A percentile compares a stretch with the other conserved stretches of the same genome.
These are phyloP conservation scores for Eublepharis macularius DNA, from an alignment of 2,113 vertebrate species.

Conservation along the genomic window DNA sequence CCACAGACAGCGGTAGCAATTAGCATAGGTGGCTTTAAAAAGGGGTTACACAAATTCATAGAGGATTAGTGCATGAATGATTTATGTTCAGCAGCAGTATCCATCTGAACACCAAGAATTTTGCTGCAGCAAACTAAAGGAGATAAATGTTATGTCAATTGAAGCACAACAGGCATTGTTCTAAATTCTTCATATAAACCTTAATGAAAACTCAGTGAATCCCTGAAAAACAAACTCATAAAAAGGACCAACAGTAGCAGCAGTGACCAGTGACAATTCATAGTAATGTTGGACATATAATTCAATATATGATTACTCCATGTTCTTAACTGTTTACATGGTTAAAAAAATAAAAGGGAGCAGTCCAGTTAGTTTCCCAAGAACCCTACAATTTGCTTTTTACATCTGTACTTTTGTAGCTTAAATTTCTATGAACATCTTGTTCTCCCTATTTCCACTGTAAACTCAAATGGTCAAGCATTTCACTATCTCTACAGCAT, in stretches of 20 bases:
- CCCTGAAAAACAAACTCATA: neutral
- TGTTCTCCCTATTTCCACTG: neutral
- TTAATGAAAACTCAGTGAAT: neutral
- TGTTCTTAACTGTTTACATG: neutral
- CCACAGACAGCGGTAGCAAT: too few species aligned
- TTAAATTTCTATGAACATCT: neutral
- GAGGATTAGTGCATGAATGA: too few species aligned
- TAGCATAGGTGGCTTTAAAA: too few species aligned
- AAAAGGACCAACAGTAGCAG: neutral
- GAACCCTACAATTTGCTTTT: neutral
- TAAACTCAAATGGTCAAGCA: neutral
- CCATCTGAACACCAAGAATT: too few species aligned
- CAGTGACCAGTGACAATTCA: neutral
- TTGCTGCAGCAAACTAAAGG: neutral
- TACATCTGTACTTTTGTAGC: neutral
- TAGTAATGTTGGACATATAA: neutral
- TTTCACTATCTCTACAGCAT: conserved; percentile 12
- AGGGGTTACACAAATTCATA: too few species aligned
- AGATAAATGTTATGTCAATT: neutral
- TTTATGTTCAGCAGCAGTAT: too few species aligned
- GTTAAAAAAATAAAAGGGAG: neutral
- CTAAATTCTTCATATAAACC: neutral
- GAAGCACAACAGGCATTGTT: neutral
- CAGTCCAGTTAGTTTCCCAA: neutral
- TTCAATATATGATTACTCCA: neutral